Evolutionary conservation across 2,888 invertebrate genomes (phyloP), one percentile per base, ranked within the genome.

Genomic region (Zaprionus bogoriensis): DNA sequence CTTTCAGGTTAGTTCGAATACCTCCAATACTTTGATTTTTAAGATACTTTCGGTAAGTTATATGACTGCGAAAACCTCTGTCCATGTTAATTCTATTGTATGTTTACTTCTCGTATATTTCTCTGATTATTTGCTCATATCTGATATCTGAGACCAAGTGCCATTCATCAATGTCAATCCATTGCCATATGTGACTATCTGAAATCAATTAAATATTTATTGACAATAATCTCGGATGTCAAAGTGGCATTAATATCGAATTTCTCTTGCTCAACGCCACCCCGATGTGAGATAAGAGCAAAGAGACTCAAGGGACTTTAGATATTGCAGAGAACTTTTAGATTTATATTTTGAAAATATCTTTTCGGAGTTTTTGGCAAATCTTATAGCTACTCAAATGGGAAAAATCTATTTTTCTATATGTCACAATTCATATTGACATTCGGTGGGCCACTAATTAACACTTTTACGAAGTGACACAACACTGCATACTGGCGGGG

Each of bases 191-290:
- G 61, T 64, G 58, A 45, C 52, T 57, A 61, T 53, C 47, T 19
- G 39, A 55, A 66, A 65, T 74, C 76, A 78, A 84, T 84, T 81
- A 76, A 70, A 70, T 70, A 68, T 76, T 83, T 67, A 78, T 84
- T 67, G 70, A 67, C 52, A 46, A 42, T 46, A 67, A 69, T 68
- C 52, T 46, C 32, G 17, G 19, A 38, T 38, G 67, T 42, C 54
- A 30, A 30, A 25, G 14, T 23, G 38, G 28, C 32, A 67, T 55
- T 52, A 58, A 51, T 65, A 77, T 68, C 47, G 53, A 63, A 63
- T 61, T 68, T 60, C 59, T 42, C 28, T 25, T n/a, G 6, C 30
- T 53, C 38, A 30, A n/a, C n/a, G 25, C 17, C 20, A 32, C 20
- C 25, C 45, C 38, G 25, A 38, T 39, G 30, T 12, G 14, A 12